These are phyloP conservation scores for Proales similis DNA, from an alignment of 1,140 invertebrate species.

Conservation along the genomic window DNA sequence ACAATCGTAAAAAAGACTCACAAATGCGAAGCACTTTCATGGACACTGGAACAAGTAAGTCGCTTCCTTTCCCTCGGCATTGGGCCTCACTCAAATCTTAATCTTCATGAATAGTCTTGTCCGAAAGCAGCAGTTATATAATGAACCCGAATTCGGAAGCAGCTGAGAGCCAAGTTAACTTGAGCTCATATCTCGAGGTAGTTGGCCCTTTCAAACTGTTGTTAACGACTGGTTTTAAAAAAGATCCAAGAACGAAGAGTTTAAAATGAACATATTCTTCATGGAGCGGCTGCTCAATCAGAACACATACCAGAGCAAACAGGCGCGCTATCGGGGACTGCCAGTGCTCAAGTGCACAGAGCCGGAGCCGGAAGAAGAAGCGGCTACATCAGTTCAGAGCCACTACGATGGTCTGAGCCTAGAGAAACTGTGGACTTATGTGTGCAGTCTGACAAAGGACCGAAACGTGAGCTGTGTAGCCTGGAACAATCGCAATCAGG, in stretches of 20 bases:
- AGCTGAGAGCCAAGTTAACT: too few species aligned
- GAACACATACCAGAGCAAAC: constrained; percentile 51
- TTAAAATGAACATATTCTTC: constrained; percentile 46
- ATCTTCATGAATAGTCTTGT: too few species aligned
- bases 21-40: too few species aligned
- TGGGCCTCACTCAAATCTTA: too few species aligned
- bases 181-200: too few species aligned
- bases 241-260: constrained; percentile 45
- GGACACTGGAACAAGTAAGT: too few species aligned
- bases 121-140: too few species aligned
- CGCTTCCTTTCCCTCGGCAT: too few species aligned
- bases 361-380: background rate
- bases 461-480: constrained; percentile 49
- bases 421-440: constrained; percentile 50
- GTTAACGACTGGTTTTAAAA: constrained; percentile 40
- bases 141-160: too few species aligned
- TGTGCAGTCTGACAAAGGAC: constrained; percentile 46
- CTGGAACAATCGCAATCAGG: constrained; percentile 50
- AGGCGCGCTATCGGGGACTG: constrained; percentile 45
- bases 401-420: constrained; percentile 45
- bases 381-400: constrained; percentile 22
- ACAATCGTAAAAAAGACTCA: too few species aligned
- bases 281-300: constrained; percentile 51
- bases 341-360: background rate
- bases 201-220: too few species aligned